phyloP scores from a whole-genome alignment of 2,797 vertebrate genomes.

The Pelodytes ibericus region DNA sequence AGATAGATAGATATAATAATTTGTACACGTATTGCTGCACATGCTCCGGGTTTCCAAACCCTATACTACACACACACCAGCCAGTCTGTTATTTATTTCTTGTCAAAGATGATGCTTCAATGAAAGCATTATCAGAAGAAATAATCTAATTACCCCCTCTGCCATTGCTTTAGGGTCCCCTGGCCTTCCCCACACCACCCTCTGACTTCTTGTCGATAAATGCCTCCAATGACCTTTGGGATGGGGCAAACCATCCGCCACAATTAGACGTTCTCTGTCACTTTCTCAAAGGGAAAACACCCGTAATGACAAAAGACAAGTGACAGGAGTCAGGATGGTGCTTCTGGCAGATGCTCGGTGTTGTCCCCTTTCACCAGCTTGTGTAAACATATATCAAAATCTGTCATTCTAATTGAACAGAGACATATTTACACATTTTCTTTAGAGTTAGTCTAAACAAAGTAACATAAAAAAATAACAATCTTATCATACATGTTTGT shows the following conservation, averaged over 20 bases:
- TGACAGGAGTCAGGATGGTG: conserved; percentile 2
- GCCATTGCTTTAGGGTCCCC: conserved; percentile 13
- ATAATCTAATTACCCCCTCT: conserved; percentile 26
- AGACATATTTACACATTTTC: not conserved
- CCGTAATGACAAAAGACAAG: conserved; percentile 3
- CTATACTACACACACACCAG: too few species aligned
- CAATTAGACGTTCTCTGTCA: conserved; percentile 27
- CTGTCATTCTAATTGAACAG: not conserved
- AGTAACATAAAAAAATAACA: too few species aligned
- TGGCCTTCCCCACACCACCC: conserved; percentile 1
- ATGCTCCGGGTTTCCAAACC: too few species aligned
- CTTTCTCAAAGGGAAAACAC: conserved; percentile 16
- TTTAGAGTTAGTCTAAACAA: too few species aligned
- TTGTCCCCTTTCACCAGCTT: not conserved
- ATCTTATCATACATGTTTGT: too few species aligned
- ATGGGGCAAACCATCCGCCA: conserved; percentile 2
- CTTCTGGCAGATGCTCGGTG: not conserved
- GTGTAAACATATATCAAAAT: conserved; percentile 3
- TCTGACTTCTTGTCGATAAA: conserved; percentile 29
- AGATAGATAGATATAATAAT: too few species aligned
- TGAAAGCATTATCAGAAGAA: conserved; percentile 16
- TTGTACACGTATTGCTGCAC: too few species aligned
- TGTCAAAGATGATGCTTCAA: conserved; percentile 3
- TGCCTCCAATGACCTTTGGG: conserved; percentile 25
- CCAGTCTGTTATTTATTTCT: not conserved